Evolutionary conservation across 2,888 invertebrate species (phyloP), one percentile per base, ranked within the genome.

Genomic region (Ischnus inquisitorius): DNA sequence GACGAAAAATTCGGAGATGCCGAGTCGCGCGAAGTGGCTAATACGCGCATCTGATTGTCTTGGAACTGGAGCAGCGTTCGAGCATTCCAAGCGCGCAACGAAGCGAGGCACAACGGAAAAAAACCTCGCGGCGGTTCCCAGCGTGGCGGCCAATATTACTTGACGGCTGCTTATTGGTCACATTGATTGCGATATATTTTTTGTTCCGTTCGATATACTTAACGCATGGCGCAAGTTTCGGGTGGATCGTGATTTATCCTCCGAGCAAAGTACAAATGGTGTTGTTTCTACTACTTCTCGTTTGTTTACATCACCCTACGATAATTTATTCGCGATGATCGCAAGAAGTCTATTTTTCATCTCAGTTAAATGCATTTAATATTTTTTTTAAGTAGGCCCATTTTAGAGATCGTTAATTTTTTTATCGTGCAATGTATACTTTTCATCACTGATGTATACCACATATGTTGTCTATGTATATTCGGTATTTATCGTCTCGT

Each of bases 41-140:
- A 25, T 5, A 83, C 86, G 2, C 64, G 72, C 39, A 85, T 83
- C 19, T 86, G 62, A 60, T 48, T 28, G 41, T 10, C 57, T 62
- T 51, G 28, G n/a, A 19, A n/a, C 14, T 28, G 68, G 69, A 28
- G 72, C 8, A 48, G 19, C 41, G 39, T 57, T 28, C 16, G 46
- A 68, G 19, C 77, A 77, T 84, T 81, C 81, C 84, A 68, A 46
- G 65, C 22, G 46, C 54, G 57, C 10, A 19, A 43, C 5, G 28
- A 25, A 28, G 28, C 54, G 22, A 54, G 19, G 12, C 22, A 22
- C 22, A 54, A 54, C 51, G 19, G 8, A 54, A 22, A 54, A 54
- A 22, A 10, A 19, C 10, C 12, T 19, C 16, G 54, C 19, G 34
- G 34, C 34, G 34, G 8, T 22, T 54, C 22, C 19, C 12, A 54